phyloP scores from a whole-genome alignment of 2,113 vertebrate genomes.

The Bungarus multicinctus region DNA sequence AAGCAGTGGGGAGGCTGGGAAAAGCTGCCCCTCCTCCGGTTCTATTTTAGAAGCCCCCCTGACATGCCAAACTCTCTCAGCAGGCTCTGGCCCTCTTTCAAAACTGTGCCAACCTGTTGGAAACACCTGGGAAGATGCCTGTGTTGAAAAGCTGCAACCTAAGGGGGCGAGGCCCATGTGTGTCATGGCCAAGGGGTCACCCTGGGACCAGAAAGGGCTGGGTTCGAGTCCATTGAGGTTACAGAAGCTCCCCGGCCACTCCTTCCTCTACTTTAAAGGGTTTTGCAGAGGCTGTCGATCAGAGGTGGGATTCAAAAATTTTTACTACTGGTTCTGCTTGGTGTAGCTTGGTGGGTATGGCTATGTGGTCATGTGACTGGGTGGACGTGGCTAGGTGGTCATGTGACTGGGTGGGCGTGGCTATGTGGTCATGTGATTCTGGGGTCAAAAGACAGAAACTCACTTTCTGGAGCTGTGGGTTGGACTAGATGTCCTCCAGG shows the following conservation, averaged over 20 bases:
- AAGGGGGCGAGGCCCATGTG: background rate
- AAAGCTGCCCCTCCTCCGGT: background rate
- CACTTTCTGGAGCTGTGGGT: too few species aligned
- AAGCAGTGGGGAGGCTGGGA: background rate
- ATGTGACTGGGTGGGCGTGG: too few species aligned
- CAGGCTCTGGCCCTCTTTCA: background rate
- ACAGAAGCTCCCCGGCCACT: background rate
- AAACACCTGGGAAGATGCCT: background rate
- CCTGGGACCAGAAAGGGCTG: background rate
- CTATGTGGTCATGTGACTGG: too few species aligned
- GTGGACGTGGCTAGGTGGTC: too few species aligned
- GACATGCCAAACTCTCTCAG: background rate
- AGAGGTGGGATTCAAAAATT: too few species aligned
- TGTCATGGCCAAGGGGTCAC: background rate
- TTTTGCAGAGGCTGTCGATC: background rate
- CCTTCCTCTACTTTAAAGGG: background rate
- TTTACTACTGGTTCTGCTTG: too few species aligned
- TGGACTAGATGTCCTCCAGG: too few species aligned
- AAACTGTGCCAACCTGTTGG: background rate
- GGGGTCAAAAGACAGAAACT: too few species aligned
- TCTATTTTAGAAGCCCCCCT: background rate
- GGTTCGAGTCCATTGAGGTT: background rate
- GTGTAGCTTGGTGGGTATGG: too few species aligned
- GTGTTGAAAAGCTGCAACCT: background rate
- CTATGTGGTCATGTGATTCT: too few species aligned